Evolutionary conservation across 2,113 vertebrate species (phyloP).

Genomic region (Sinocyclocheilus anophthalmus): DNA sequence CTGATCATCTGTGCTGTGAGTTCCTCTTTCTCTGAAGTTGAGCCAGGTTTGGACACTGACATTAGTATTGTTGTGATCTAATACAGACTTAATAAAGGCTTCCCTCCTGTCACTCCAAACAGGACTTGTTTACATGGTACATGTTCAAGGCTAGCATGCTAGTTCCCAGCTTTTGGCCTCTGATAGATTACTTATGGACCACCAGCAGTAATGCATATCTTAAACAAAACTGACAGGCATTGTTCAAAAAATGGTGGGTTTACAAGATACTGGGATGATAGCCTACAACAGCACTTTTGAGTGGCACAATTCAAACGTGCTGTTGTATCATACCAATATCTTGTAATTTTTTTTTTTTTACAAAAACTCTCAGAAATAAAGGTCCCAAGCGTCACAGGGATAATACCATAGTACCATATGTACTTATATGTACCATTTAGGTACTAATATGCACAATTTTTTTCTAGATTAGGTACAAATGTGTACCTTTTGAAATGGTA

Average conservation of each 20-base stretch:
- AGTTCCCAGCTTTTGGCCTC: not conserved
- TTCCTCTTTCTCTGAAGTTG: constrained; percentile 17
- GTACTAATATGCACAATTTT: no score
- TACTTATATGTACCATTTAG: no score
- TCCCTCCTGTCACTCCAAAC: not conserved
- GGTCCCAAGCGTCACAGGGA: no score
- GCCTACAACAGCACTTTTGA: not conserved
- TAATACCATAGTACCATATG: no score
- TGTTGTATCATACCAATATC: not conserved
- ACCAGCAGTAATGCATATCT: not conserved
- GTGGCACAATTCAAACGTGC: not conserved
- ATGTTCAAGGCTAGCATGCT: not conserved
- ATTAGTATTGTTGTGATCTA: not conserved
- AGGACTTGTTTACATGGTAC: not conserved
- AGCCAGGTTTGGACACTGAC: constrained; percentile 13
- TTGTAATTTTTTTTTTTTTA: not conserved
- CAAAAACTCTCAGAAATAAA: no score
- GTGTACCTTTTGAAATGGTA: no score
- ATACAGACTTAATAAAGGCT: not conserved
- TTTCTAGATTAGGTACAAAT: no score
- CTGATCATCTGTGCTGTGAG: constrained; percentile 1
- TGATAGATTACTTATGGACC: not conserved
- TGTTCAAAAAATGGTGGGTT: not conserved
- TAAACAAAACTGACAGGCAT: not conserved
- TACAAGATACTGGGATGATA: not conserved